phyloP scores from a whole-genome alignment of 1,140 invertebrate genomes.

The Psix sp. region DNA sequence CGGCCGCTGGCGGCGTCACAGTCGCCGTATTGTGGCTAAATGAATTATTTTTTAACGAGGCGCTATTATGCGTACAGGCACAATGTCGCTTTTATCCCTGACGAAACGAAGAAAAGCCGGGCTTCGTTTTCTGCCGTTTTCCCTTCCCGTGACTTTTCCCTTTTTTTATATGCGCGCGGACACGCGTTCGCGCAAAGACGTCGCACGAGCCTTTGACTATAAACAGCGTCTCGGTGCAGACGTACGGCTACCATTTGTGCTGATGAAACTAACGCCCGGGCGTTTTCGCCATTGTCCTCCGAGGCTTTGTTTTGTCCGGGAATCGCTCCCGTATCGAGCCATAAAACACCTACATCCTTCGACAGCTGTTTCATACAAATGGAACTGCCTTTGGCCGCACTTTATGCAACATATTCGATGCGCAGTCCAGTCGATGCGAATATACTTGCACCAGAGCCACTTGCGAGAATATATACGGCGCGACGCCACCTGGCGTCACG shows the following conservation, averaged over 20 bases:
- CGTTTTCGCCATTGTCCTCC: constrained; percentile 35
- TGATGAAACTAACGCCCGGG: constrained; percentile 26
- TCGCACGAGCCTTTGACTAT: constrained; percentile 43
- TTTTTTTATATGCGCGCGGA: constrained; percentile 24
- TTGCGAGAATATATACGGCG: neutral
- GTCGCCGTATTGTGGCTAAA: constrained; percentile 55
- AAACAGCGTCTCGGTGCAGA: constrained; percentile 31
- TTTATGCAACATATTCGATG: too few relatives aligned
- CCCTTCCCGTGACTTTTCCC: constrained; percentile 15
- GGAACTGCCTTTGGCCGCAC: constrained; percentile 20
- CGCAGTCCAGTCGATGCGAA: neutral
- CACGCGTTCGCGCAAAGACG: constrained; percentile 38
- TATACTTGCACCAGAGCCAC: neutral
- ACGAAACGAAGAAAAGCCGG: constrained; percentile 34
- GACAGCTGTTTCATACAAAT: constrained; percentile 31
- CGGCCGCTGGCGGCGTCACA: constrained; percentile 35
- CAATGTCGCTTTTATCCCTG: constrained; percentile 51
- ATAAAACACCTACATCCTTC: too few relatives aligned
- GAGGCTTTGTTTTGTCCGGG: constrained; percentile 25
- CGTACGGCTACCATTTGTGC: constrained; percentile 29
- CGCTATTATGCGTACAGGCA: constrained; percentile 47
- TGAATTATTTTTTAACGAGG: constrained; percentile 59
- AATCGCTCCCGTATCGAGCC: constrained; percentile 31
- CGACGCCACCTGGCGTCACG: neutral
- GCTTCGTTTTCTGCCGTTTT: constrained; percentile 37